phyloP scores from a whole-genome alignment of 2,113 vertebrate species.

The Zootoca vivipara region DNA sequence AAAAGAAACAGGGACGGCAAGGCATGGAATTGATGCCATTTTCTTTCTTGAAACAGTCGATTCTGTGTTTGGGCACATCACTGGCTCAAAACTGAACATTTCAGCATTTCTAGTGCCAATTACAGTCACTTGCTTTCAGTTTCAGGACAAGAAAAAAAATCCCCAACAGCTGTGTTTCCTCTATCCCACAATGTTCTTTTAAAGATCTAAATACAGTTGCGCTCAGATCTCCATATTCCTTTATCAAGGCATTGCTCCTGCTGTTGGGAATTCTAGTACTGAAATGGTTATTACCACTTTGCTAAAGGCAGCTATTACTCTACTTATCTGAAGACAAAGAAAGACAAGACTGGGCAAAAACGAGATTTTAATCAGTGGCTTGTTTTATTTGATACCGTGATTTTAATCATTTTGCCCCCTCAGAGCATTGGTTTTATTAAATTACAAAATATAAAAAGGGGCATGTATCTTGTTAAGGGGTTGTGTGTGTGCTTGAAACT shows the following conservation, averaged over 20 bases:
- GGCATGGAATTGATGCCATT: constrained; percentile 52
- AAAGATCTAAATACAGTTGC: constrained; percentile 56
- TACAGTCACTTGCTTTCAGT: constrained; percentile 60
- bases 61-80: constrained; percentile 62
- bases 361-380: constrained; percentile 58
- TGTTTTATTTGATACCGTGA: constrained; percentile 49
- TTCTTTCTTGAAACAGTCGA: constrained; percentile 61
- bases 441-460: constrained; percentile 58
- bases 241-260: constrained; percentile 51
- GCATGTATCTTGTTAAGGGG: neutral
- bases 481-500: constrained; percentile 30
- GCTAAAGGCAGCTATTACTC: constrained; percentile 60
- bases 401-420: constrained; percentile 43
- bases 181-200: constrained; percentile 52
- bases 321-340: constrained; percentile 59
- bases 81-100: constrained; percentile 65
- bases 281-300: constrained; percentile 54
- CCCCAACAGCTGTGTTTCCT: constrained; percentile 52
- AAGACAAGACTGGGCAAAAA: constrained; percentile 58
- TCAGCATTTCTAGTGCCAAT: constrained; percentile 67
- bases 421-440: constrained; percentile 54
- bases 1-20: constrained; percentile 56
- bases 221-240: constrained; percentile 52
- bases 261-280: constrained; percentile 61
- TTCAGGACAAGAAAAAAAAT: constrained; percentile 31